phyloP scores from a whole-genome alignment of 2,113 vertebrate species.

The Corynorhinus townsendii region DNA sequence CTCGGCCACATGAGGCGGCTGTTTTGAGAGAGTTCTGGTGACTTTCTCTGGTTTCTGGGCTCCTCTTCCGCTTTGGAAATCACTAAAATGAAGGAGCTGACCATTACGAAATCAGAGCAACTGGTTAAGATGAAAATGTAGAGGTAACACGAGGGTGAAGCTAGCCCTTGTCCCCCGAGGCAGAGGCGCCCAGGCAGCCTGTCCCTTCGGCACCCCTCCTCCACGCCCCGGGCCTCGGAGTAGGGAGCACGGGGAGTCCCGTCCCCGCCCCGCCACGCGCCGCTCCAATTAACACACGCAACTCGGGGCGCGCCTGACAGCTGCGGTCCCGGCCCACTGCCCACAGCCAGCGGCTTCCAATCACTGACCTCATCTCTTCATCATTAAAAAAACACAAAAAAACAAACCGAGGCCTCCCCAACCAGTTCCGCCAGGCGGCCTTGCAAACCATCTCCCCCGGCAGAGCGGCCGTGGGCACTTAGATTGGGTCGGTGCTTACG shows the following conservation, averaged over 20 bases:
- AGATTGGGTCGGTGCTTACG: not conserved
- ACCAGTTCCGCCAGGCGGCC: not conserved
- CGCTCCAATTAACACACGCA: rapidly evolving
- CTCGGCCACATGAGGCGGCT: conserved; percentile 41
- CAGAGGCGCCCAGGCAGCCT: rapidly evolving
- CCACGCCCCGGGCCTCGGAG: not conserved
- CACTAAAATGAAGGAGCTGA: not conserved
- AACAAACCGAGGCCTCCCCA: not conserved
- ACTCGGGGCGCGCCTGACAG: too few relatives aligned
- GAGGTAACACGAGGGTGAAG: rapidly evolving
- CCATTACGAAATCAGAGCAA: not conserved
- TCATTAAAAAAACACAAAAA: not conserved
- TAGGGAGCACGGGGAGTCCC: not conserved
- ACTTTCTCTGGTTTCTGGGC: not conserved
- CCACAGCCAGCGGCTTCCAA: not conserved
- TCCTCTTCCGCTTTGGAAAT: not conserved
- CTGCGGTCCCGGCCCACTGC: not conserved
- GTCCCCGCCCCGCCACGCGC: rapidly evolving
- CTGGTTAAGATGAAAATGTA: not conserved
- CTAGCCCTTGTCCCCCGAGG: not conserved
- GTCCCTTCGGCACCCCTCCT: not conserved
- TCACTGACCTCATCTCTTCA: not conserved
- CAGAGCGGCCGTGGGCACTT: not conserved
- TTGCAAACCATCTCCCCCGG: not conserved
- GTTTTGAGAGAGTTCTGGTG: conserved; percentile 40